Evolutionary conservation across 2,797 vertebrate species (phyloP), one percentile per base, ranked within the genome.

Genomic region (Scolopax bukidnonensis): DNA sequence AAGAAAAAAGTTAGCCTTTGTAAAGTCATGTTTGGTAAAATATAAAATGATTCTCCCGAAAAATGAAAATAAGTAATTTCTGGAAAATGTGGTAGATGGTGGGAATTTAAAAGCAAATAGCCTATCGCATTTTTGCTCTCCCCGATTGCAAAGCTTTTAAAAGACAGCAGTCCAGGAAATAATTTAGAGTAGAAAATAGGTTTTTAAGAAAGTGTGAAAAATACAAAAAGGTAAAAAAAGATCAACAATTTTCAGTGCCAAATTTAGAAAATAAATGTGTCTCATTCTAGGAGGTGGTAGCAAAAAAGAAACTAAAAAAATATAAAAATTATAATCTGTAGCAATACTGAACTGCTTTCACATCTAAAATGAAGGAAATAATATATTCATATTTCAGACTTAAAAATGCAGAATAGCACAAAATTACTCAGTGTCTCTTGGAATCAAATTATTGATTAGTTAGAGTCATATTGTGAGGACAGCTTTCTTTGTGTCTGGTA

Each of bases 221-320:
- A 85, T 48, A 87, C 84, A 47, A 25, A 92, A 92, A 86, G 67
- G 74, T 96, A 24, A 67, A 87, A 67, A 95, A 84, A 56, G 61
- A 80, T 88, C 57, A 94, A 30, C 67, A 83, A 84, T 95, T 94
- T 97, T 96, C 65, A 57, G 71, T 93, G 71, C 38, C 85, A 95
- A 96, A 93, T 95, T 95, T 86, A 95, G 87, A 96, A 97, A 97
- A 93, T 36, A 87, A 89, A 4, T 70, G 3, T 16, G 2, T 43
- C 57, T 84, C 96, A 92, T 96, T 96, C 57, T 93, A 95, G 74
- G 53, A 97, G 48, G n/a, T 67, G 16, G 21, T 87, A 96, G 82
- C 61, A 96, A 78, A 97, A 81, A n/a, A 45, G 4, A 18, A 16
- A 16, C 17, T 4, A 57, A 69, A 95, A 95, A 78, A 89, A 76